Evolutionary conservation across 2,113 vertebrate genomes (phyloP), one percentile per base, ranked within the genome.

Genomic region (Antigone vipio): DNA sequence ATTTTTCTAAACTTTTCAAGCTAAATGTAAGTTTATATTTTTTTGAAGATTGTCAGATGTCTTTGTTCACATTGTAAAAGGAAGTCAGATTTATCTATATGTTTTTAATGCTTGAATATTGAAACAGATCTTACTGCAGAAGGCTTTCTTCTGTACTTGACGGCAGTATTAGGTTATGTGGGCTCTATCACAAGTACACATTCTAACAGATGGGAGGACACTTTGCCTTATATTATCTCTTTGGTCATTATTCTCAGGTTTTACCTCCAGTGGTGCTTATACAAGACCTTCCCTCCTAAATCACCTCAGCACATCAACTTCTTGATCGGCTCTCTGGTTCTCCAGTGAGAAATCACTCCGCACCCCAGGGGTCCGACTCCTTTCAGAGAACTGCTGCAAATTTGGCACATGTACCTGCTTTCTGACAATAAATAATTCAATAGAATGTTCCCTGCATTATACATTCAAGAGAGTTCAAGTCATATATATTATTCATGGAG

Each of bases 341-440:
- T 85, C 53, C 38, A 50, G 63, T 68, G 49, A 90, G 62, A 89
- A 91, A 91, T 69, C 62, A 64, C 75, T 90, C 85, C 0, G 0
- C 15, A 80, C 50, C 20, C 44, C 71, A 91, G 58, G 45, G 94
- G 13, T 59, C 82, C 62, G 55, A 88, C 47, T 85, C 38, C 20
- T 90, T 89, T 93, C 62, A 95, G 82, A 55, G 50, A 92, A 74
- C 20, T 55, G 55, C 50, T 88, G 90, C 40, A 94, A 85, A 95
- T 88, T 83, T 94, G 88, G 85, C 82, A 67, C 38, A 22, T 47
- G 62, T 74, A 55, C n/a, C 50, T 69, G 50, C 34, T 85, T 95
- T 92, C 90, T 96, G 82, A 71, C 9, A 9, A 83, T 90, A 93
- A 96, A 97, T 94, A 92, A 96, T 96, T 95, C 59, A 96, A 35